A percentile compares a stretch with the other conserved stretches of the same genome.
These are phyloP conservation scores for Dolichoris vasculosae DNA, from an alignment of 1,140 invertebrate genomes.

Conservation along the genomic window DNA sequence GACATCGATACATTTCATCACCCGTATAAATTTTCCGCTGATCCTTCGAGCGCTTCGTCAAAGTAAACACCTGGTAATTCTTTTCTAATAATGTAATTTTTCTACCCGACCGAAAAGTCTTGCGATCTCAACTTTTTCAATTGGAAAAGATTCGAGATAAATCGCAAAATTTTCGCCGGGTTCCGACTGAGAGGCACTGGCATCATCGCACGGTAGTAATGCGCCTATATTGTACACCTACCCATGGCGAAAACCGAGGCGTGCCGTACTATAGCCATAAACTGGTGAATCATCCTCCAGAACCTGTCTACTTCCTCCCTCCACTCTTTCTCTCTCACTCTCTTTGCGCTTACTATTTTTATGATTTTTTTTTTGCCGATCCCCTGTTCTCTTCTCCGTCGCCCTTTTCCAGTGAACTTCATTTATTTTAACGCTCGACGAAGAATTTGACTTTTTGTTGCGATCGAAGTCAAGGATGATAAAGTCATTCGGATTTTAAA, in stretches of 20 bases:
- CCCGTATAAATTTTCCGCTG: too few relatives aligned
- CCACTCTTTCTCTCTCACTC: conserved; percentile 39
- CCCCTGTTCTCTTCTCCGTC: not conserved
- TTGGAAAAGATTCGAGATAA: too few relatives aligned
- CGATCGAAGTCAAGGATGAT: not conserved
- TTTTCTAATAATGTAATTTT: too few relatives aligned
- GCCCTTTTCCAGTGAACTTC: conserved; percentile 17
- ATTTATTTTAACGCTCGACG: conserved; percentile 1
- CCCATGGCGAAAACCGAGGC: conserved; percentile 48
- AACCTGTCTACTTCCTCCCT: conserved; percentile 58
- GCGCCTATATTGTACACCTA: conserved; percentile 48
- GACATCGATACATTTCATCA: too few relatives aligned
- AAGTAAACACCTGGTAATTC: too few relatives aligned
- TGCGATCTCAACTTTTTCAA: too few relatives aligned
- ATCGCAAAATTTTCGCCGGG: too few relatives aligned
- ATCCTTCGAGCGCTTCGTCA: too few relatives aligned
- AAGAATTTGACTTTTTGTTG: not conserved
- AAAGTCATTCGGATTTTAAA: not conserved
- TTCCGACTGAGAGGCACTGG: conserved; percentile 50
- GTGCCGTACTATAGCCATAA: conserved; percentile 54
- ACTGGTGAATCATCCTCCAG: conserved; percentile 66
- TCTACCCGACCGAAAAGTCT: too few relatives aligned
- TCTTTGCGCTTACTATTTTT: conserved; percentile 1
- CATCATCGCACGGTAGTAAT: conserved; percentile 24
- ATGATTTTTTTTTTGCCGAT: not conserved